Evolutionary conservation across 64 coral and sea anemone genomes (phyloP).

Genomic region (Dendronephthya gigantea): DNA sequence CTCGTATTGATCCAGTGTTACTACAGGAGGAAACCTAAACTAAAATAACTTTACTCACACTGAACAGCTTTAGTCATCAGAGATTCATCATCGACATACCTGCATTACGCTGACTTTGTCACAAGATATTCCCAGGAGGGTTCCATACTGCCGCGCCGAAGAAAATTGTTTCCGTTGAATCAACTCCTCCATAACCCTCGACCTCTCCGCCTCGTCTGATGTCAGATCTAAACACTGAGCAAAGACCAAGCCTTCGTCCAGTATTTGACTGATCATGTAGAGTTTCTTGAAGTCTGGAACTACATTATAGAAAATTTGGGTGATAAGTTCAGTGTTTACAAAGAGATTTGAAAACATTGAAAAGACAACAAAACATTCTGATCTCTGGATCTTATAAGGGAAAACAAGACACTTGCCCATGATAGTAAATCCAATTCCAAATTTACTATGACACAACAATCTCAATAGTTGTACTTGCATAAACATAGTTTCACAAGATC

Average conservation of each 20-base stretch:
- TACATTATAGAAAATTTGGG: neutral
- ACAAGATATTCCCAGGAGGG: neutral
- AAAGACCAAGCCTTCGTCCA: neutral
- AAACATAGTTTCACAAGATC: neutral
- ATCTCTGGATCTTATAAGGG: neutral
- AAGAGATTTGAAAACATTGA: too few relatives aligned
- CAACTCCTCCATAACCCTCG: neutral
- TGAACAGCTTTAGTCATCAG: too few relatives aligned
- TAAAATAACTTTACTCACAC: too few relatives aligned
- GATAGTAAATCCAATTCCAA: neutral
- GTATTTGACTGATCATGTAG: neutral
- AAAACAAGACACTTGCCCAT: neutral
- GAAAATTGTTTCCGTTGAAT: neutral
- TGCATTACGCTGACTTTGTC: neutral
- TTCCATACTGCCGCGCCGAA: neutral
- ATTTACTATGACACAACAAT: neutral
- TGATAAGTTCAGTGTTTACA: neutral
- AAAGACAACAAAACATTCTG: neutral
- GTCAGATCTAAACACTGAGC: neutral
- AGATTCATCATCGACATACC: too few relatives aligned
- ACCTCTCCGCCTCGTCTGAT: neutral
- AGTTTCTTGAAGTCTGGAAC: conserved; percentile 16
- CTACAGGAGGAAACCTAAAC: too few relatives aligned
- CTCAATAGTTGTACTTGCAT: neutral
- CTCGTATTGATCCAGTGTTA: too few relatives aligned